phyloP scores from a whole-genome alignment of 2,888 invertebrate genomes.

The Eupithecia subumbrata region DNA sequence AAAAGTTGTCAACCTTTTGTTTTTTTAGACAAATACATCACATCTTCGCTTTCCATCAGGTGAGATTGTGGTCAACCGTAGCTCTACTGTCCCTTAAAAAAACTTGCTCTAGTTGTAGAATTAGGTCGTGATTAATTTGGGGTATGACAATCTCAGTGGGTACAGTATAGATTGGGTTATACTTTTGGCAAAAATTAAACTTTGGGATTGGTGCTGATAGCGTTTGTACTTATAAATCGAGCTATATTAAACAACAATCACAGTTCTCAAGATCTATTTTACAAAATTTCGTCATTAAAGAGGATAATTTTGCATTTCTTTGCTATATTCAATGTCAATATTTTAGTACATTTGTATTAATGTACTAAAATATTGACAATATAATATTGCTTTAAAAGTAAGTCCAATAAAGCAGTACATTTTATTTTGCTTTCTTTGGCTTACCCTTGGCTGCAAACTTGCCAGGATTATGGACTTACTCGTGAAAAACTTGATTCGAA shows the following conservation, averaged over 20 bases:
- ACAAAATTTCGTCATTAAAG: neutral
- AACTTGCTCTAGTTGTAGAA: neutral
- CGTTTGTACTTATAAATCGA: neutral
- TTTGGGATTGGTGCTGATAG: neutral
- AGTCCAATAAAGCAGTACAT: constrained; percentile 18
- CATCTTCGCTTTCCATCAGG: no score
- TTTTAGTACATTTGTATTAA: no score
- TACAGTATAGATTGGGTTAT: neutral
- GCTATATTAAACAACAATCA: neutral
- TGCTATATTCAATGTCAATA: no score
- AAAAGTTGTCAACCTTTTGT: neutral
- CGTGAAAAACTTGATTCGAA: constrained; percentile 63
- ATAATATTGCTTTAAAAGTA: constrained; percentile 24
- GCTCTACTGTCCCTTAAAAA: no score
- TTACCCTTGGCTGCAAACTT: constrained; percentile 55
- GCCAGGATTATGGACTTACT: constrained; percentile 67
- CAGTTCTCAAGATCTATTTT: neutral
- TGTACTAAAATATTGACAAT: neutral
- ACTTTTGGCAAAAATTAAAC: neutral
- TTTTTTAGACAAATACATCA: neutral
- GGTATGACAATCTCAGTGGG: neutral
- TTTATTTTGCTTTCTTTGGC: constrained; percentile 44
- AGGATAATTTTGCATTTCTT: no score
- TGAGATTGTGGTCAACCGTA: no score
- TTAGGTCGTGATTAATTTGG: neutral